Evolutionary conservation across 64 coral and sea anemone genomes (phyloP).

Genomic region (Catalaphyllia jardinei): DNA sequence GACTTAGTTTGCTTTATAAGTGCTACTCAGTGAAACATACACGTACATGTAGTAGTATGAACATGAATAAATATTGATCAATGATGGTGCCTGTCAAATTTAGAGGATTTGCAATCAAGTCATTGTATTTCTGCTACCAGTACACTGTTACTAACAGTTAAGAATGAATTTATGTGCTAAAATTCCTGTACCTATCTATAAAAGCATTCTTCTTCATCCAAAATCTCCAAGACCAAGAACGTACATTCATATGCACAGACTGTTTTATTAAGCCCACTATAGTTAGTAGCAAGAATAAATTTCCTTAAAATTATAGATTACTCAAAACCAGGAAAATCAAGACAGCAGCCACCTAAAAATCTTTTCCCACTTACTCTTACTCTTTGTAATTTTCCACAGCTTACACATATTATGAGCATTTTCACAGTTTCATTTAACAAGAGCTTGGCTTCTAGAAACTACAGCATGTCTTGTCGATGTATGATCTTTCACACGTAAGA

Average conservation of each 20-base stretch:
- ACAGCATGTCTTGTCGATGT: neutral
- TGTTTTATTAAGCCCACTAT: slow-evolving; percentile 80
- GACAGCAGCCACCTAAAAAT: neutral
- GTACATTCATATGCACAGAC: slow-evolving; percentile 32
- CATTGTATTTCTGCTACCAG: too few relatives aligned
- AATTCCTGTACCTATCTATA: slow-evolving; percentile 69
- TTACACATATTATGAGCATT: slow-evolving; percentile 16
- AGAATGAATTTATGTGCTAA: neutral
- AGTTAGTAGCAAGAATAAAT: neutral
- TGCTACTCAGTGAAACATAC: too few relatives aligned
- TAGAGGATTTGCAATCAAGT: too few relatives aligned
- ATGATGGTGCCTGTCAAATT: too few relatives aligned
- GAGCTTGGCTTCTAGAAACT: neutral
- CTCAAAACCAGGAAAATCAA: neutral
- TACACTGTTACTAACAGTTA: too few relatives aligned
- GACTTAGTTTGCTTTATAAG: too few relatives aligned
- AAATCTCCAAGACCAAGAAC: slow-evolving; percentile 81
- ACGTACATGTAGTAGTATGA: too few relatives aligned
- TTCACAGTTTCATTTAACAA: neutral
- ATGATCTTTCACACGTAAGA: neutral
- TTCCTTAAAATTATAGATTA: neutral
- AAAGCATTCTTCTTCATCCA: slow-evolving; percentile 45
- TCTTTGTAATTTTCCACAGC: neutral
- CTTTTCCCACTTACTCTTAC: slow-evolving; percentile 19
- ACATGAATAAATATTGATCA: too few relatives aligned